phyloP scores from a whole-genome alignment of 2,113 vertebrate genomes.

The Sterna hirundo region DNA sequence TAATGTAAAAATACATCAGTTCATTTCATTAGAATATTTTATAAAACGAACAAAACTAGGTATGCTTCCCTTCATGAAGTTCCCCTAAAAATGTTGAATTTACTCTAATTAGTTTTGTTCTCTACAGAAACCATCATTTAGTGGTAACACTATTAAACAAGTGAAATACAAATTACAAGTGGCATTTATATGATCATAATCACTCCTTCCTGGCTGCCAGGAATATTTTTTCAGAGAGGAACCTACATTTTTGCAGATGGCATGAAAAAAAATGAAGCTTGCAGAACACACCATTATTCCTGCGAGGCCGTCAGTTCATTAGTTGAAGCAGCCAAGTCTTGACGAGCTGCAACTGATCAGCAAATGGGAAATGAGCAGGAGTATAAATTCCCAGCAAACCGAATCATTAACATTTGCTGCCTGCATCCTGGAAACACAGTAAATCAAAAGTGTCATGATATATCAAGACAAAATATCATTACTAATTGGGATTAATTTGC shows the following conservation, averaged over 20 bases:
- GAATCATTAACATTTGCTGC: slow-evolving; percentile 85
- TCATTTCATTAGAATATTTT: slow-evolving; percentile 56
- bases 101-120: slow-evolving; percentile 74
- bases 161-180: slow-evolving; percentile 77
- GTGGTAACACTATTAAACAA: slow-evolving; percentile 73
- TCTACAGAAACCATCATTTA: slow-evolving; percentile 69
- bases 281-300: slow-evolving; percentile 76
- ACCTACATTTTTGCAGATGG: slow-evolving; percentile 79
- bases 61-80: slow-evolving; percentile 58
- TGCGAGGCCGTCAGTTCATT: slow-evolving; percentile 78
- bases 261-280: slow-evolving; percentile 58
- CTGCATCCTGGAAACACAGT: slow-evolving; percentile 77
- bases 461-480: slow-evolving; percentile 83
- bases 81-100: slow-evolving; percentile 54
- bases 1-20: slow-evolving; percentile 52
- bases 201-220: slow-evolving; percentile 70
- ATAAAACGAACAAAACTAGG: slow-evolving; percentile 61
- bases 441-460: slow-evolving; percentile 83
- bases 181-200: slow-evolving; percentile 81
- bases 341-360: slow-evolving; percentile 77
- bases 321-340: slow-evolving; percentile 77
- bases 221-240: slow-evolving; percentile 66
- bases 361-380: slow-evolving; percentile 83
- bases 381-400: slow-evolving; percentile 80
- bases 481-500: slow-evolving; percentile 87